Evolutionary conservation across 53 echinoderm and acorn worm species (phyloP).

Genomic region (Patiria pectinifera): DNA sequence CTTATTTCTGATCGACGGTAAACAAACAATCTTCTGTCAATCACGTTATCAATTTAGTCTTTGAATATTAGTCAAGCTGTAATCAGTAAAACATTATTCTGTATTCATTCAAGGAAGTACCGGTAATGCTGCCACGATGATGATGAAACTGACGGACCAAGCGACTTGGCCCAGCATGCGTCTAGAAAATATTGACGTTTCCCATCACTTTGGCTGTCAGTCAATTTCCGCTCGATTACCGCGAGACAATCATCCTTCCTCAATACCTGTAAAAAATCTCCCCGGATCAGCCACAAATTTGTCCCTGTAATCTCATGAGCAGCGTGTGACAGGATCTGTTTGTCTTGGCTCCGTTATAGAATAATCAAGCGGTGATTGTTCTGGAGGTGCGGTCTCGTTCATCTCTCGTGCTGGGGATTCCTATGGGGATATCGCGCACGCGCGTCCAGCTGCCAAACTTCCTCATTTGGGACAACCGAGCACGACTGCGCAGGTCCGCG

Average conservation of each 20-base stretch:
- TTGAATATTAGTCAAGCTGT: not conserved
- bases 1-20: too few species aligned
- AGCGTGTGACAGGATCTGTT: not conserved
- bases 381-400: not conserved
- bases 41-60: not conserved
- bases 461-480: not conserved
- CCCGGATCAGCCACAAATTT: conserved; percentile 11
- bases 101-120: not conserved
- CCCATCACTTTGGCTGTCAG: conserved; percentile 13
- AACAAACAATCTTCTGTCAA: not conserved
- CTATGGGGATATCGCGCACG: not conserved
- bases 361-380: conserved; percentile 1
- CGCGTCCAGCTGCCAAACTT: not conserved
- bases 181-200: conserved; percentile 6
- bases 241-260: conserved; percentile 12
- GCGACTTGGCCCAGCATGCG: conserved; percentile 19
- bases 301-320: not conserved
- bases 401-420: not conserved
- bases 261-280: conserved; percentile 10
- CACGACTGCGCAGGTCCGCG: not conserved
- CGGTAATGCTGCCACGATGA: not conserved
- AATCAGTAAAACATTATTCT: too few species aligned
- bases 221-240: conserved; percentile 33
- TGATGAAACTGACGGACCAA: not conserved
- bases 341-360: not conserved